Evolutionary conservation across 2,113 vertebrate species (phyloP).

Genomic region (Bucco capensis): DNA sequence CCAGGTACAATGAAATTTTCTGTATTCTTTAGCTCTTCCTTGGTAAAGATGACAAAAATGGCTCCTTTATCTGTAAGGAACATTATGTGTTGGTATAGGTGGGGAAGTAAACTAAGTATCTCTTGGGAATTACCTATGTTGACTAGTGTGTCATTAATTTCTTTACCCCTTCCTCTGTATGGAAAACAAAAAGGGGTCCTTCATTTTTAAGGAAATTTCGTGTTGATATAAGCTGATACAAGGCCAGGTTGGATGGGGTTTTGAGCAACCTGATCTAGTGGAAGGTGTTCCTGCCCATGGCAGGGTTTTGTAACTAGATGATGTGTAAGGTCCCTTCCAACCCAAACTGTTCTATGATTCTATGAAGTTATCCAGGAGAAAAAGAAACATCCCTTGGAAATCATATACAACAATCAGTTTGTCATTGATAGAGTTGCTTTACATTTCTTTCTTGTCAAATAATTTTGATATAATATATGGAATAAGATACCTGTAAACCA

Average conservation of each 20-base stretch:
- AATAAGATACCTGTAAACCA: neutral
- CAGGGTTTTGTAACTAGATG: neutral
- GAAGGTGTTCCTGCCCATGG: neutral
- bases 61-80: neutral
- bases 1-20: neutral
- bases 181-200: neutral
- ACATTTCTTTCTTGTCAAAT: neutral
- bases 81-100: neutral
- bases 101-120: neutral
- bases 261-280: neutral
- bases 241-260: neutral
- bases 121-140: neutral
- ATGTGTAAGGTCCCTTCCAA: neutral
- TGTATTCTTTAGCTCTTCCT: neutral
- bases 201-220: neutral
- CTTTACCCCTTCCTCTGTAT: neutral
- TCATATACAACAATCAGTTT: neutral
- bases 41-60: neutral
- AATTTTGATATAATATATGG: neutral
- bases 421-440: neutral
- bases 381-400: neutral
- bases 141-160: neutral
- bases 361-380: neutral
- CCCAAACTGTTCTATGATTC: neutral
- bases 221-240: neutral